These are phyloP conservation scores for Myrmecobius fasciatus DNA, from an alignment of 2,113 vertebrate genomes.

Conservation along the genomic window DNA sequence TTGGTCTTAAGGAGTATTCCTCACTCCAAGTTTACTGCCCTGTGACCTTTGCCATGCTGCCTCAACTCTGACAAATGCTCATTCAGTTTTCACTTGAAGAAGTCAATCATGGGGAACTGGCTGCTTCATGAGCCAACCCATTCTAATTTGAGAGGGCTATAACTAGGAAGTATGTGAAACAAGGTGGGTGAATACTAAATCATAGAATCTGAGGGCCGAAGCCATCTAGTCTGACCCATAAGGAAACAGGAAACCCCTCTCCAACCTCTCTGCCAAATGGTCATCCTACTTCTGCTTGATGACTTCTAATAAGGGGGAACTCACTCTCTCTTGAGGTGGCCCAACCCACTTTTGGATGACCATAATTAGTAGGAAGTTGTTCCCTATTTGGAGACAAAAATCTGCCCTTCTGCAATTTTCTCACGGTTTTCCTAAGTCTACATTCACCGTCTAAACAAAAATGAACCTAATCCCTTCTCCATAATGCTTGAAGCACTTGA, in stretches of 20 bases:
- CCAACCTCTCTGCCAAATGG: neutral
- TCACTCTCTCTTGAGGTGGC: neutral
- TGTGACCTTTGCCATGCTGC: neutral
- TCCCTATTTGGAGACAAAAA: neutral
- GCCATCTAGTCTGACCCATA: neutral
- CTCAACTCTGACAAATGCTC: neutral
- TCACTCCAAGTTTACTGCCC: neutral
- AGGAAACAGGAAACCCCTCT: neutral
- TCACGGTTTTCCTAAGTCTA: neutral
- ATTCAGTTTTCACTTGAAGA: neutral
- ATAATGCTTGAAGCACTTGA: neutral
- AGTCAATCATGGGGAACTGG: neutral
- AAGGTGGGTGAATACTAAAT: neutral
- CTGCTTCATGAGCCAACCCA: neutral
- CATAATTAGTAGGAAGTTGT: neutral
- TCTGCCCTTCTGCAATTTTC: neutral
- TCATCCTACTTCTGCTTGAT: neutral
- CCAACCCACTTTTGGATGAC: neutral
- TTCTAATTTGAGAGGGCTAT: neutral
- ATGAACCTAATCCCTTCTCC: neutral
- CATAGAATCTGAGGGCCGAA: neutral
- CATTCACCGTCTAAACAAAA: neutral
- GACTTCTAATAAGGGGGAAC: neutral
- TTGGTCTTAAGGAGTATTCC: neutral
- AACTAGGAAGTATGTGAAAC: neutral